A percentile compares a stretch with the other conserved stretches of the same genome.
These are phyloP conservation scores for Halichoeres trimaculatus DNA, from an alignment of 2,113 vertebrate genomes.

Conservation along the genomic window DNA sequence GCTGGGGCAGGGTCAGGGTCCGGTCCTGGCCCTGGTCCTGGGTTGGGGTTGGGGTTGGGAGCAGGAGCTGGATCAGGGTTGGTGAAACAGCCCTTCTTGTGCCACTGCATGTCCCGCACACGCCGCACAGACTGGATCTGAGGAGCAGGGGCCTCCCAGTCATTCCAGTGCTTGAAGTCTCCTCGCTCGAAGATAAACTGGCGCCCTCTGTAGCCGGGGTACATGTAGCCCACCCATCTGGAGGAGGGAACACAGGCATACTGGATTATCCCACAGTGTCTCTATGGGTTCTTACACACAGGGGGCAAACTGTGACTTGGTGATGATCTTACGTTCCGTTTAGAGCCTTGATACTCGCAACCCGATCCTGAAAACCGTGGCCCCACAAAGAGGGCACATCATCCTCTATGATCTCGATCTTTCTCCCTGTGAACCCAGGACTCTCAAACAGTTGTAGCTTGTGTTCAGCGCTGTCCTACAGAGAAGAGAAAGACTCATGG, in stretches of 20 bases:
- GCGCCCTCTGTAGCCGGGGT: slow-evolving; percentile 91
- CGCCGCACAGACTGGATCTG: slow-evolving; percentile 92
- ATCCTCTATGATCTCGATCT: slow-evolving; percentile 94
- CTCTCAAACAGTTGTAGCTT: slow-evolving; percentile 93
- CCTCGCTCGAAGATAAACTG: slow-evolving; percentile 92
- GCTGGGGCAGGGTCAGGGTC: slow-evolving; percentile 65
- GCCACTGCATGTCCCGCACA: slow-evolving; percentile 94
- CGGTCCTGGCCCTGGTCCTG: slow-evolving; percentile 36
- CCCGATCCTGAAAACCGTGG: slow-evolving; percentile 92
- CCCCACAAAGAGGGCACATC: slow-evolving; percentile 95
- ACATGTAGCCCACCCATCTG: slow-evolving; percentile 96
- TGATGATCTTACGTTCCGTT: slow-evolving; percentile 90
- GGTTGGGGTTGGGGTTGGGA: slow-evolving; percentile 30
- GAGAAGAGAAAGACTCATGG: background rate
- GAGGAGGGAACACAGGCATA: background rate
- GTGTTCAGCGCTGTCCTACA: slow-evolving; percentile 89
- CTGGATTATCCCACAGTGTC: background rate
- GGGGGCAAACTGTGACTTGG: background rate
- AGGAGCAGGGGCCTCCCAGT: slow-evolving; percentile 90
- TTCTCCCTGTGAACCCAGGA: slow-evolving; percentile 85
- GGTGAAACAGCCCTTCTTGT: slow-evolving; percentile 86
- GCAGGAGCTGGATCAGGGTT: slow-evolving; percentile 56
- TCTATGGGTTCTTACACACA: background rate
- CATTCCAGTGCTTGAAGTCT: slow-evolving; percentile 95
- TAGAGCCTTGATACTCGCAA: slow-evolving; percentile 89